Conservation (phyloP, 2,797 vertebrate genomes). For the Dromococcyx pavoninus region DNA sequence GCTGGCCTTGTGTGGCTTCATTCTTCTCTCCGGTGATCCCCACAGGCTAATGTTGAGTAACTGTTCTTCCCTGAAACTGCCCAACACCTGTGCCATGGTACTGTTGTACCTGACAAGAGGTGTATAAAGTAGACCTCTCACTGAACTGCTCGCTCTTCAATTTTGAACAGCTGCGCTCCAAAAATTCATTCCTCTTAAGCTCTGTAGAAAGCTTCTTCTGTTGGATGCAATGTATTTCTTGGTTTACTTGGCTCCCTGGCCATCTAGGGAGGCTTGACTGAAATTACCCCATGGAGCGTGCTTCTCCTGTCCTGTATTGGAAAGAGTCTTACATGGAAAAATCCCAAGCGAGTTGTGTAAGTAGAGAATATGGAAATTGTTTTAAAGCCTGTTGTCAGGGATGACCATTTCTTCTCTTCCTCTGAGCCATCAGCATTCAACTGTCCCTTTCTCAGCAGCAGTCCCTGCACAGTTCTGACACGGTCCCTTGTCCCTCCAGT, state of each 20-base stretch:
- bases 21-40: neutral
- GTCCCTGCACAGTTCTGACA: neutral
- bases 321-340: neutral
- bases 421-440: neutral
- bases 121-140: neutral
- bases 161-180: neutral
- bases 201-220: neutral
- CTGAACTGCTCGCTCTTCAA: neutral
- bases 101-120: neutral
- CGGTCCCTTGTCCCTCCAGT: neutral
- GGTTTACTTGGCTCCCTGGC: neutral
- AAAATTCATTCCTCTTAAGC: neutral
- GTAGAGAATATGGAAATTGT: neutral
- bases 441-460: neutral
- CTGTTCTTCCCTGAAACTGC: neutral
- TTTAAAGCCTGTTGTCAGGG: neutral
- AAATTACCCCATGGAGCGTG: neutral
- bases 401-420: neutral
- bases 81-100: rapidly evolving
- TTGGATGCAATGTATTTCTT: neutral
- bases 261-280: neutral
- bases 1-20: neutral
- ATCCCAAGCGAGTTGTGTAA: neutral
- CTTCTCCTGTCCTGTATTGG: neutral
- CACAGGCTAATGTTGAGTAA: neutral